Evolutionary conservation across 2,888 invertebrate genomes (phyloP), one percentile per base, ranked within the genome.

Genomic region (Eledona agricola): DNA sequence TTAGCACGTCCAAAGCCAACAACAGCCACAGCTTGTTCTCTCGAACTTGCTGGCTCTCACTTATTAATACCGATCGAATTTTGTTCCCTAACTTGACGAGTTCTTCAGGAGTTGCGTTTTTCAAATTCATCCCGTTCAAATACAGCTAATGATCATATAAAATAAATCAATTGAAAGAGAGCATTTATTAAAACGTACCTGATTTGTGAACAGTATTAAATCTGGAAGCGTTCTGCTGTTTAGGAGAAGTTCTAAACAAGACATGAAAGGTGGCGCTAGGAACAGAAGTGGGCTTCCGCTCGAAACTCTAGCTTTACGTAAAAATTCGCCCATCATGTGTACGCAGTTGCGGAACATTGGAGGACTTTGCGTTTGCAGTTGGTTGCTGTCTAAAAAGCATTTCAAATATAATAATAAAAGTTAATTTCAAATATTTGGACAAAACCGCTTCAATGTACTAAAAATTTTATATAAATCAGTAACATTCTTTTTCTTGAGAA

Each of bases 1-100:
- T n/a, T n/a, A 69, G 64, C 11, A 79, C 59, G 56, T 80, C 80
- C 19, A 79, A 55, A 4, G 75, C 69, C 11, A 78, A 66, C 4
- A 79, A 59, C 15, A 80, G 57, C 72, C 76, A 74, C 4, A 72
- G 59, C 62, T 75, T 73, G 19, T 73, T 71, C 20, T 63, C 70
- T 13, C 70, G 63, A 43, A 72, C 65, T 6, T 77, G 51, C 40
- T 70, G 65, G 34, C 71, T 58, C 15, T 71, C 73, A 4, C 70
- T 65, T 4, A 74, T 62, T 32, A 79, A 57, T 6, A 73, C 37
- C 15, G 60, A 57, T 47, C 77, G 71, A 1, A 72, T 68, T 53
- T 66, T 70, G 12, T 70, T 66, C 22, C 78, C 57, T 20, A 79
- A 52, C n/a, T 70, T 70, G 10, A 65, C 55, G 4, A 77, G 20